A percentile compares a stretch with the other conserved stretches of the same genome.
These are phyloP conservation scores for Bujurquina vittata DNA, from an alignment of 2,113 vertebrate genomes.

Conservation along the genomic window DNA sequence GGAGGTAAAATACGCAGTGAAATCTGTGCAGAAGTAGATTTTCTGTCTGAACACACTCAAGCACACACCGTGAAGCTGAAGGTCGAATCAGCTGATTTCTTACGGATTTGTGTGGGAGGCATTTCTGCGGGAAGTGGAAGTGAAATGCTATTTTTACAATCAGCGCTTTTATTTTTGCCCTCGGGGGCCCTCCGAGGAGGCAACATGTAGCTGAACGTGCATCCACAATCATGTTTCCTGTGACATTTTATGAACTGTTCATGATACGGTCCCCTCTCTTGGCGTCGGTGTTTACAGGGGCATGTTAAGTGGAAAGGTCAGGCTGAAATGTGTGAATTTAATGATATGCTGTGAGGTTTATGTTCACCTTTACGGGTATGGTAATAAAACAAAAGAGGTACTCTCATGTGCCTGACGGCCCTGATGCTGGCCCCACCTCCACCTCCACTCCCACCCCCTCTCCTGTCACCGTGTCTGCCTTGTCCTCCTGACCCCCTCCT, in stretches of 20 bases:
- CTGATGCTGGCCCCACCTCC: constrained; percentile 9
- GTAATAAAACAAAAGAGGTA: constrained; percentile 5
- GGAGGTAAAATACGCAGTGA: neutral
- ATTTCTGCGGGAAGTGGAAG: constrained; percentile 32
- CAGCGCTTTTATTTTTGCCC: constrained; percentile 42
- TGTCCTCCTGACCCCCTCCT: constrained; percentile 44
- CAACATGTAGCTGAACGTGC: neutral
- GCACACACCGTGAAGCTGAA: neutral
- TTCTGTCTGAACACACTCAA: constrained; percentile 6
- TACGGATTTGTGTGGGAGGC: neutral
- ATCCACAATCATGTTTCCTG: neutral
- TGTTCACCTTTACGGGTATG: constrained; percentile 7
- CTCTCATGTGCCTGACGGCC: constrained; percentile 2
- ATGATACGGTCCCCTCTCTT: neutral
- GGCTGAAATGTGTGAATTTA: constrained; percentile 17
- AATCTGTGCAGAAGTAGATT: neutral
- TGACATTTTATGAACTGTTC: neutral
- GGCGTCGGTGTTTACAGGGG: constrained; percentile 43
- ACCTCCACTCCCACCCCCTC: neutral
- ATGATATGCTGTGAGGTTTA: constrained; percentile 28
- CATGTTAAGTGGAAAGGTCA: neutral
- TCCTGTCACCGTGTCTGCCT: constrained; percentile 62
- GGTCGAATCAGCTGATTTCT: neutral
- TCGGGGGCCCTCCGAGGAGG: neutral
- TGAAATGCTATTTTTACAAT: constrained; percentile 33